Base-by-base conservation (phyloP, 2,888 invertebrate species). In the Parapristionchus giblindavisi region DNA sequence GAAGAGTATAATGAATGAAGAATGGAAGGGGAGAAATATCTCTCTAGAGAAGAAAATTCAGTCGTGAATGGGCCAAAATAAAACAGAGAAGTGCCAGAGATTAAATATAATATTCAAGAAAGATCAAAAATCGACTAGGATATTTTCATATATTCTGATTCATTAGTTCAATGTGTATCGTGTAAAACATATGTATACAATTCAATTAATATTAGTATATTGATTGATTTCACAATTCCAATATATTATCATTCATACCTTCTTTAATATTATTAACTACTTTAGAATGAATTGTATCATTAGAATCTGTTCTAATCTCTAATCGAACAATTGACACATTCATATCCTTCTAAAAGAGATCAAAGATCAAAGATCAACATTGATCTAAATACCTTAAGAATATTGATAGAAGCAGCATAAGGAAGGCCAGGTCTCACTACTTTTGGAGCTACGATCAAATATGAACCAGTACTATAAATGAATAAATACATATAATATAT, bases 351-450 rank as follows among this genome's bases (percentile, higher is more conserved):
- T 8, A 11, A 17, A 24, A 24, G 24, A n/a, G 14, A 56, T 21
- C 24, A 24, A 8, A 56, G 27, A 21, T 17, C 14, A n/a, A 8
- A 8, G 8, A 8, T 56, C 8, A 24, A 11, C 24, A 21, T 56
- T 27, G 56, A 8, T 17, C 48, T 48, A 48, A 48, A 56, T 1
- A 70, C 68, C 61, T 86, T 81, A 27, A 89, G 81, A 56, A 89
- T 86, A 79, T 89, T 89, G 60, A 89, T 86, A 43, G 87, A 88
- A 40, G 88, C 84, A 36, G 85, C 86, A 58, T 88, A 87, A 0
- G 88, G 87, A 6, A 88, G 80, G 3, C 88, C 88, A 3, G 89
- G 88, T 6, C 89, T 86, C 27, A 89, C 86, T 51, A 87, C 85
- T 32, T 84, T 85, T 2, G 89, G 89, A 8, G 88, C 85, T 4